These are phyloP conservation scores for Koerneria pararmatus DNA, from an alignment of 2,888 invertebrate genomes.

Conservation along the genomic window DNA sequence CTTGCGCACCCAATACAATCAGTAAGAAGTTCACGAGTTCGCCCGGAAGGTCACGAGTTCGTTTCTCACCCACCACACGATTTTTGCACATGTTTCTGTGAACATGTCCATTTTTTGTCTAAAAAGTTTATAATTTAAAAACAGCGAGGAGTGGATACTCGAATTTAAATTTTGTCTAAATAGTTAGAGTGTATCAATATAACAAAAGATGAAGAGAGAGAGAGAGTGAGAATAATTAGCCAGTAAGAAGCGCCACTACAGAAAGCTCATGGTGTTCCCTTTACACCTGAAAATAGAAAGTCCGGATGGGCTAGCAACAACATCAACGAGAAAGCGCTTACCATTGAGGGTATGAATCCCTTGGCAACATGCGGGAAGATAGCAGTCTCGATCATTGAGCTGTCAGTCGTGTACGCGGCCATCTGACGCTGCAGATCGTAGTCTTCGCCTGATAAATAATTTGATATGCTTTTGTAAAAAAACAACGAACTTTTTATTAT, in stretches of 20 bases:
- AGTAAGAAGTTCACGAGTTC: too few species aligned
- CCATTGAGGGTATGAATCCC: slow-evolving; percentile 32
- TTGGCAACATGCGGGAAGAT: slow-evolving; percentile 44
- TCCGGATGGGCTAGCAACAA: not conserved
- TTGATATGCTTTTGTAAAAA: not conserved
- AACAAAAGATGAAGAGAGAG: not conserved
- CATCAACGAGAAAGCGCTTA: not conserved
- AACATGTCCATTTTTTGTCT: too few species aligned
- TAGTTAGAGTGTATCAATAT: not conserved
- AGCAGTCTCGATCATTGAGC: slow-evolving; percentile 54
- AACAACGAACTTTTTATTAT: not conserved
- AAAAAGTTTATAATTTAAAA: too few species aligned
- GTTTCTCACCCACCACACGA: too few species aligned
- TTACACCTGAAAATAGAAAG: not conserved
- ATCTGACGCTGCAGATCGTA: slow-evolving; percentile 59
- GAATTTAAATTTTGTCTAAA: too few species aligned
- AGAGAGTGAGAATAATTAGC: not conserved
- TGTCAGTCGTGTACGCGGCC: slow-evolving; percentile 60
- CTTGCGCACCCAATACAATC: too few species aligned
- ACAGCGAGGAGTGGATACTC: too few species aligned
- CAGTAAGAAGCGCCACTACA: not conserved
- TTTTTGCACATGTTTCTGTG: too few species aligned
- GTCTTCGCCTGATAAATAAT: slow-evolving; percentile 46
- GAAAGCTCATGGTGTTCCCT: not conserved
- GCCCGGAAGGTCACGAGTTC: too few species aligned